Conservation (phyloP, 1,140 invertebrate genomes). For the Rhagoletis pomonella region DNA sequence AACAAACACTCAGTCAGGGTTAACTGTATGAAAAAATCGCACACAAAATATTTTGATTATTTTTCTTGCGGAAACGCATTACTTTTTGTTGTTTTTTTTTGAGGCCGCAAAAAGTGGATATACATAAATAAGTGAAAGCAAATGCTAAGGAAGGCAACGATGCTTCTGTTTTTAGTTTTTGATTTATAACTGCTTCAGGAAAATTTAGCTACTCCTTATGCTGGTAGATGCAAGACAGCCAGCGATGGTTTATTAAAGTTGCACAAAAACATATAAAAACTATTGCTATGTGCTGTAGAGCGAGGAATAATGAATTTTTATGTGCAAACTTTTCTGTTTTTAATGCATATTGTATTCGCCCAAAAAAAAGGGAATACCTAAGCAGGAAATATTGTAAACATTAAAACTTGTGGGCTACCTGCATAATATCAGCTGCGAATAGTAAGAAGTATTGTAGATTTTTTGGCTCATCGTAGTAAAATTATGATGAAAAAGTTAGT, state of each 20-base stretch:
- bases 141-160: not conserved
- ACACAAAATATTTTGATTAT: no score
- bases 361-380: not conserved
- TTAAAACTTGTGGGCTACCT: not conserved
- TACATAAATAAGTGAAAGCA: constrained; percentile 1
- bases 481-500: not conserved
- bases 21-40: no score
- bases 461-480: not conserved
- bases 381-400: not conserved
- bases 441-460: constrained; percentile 17
- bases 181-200: not conserved
- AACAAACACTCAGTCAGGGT: not conserved
- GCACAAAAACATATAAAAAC: not conserved
- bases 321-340: constrained; percentile 33
- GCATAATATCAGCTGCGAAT: not conserved
- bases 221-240: not conserved
- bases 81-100: not conserved
- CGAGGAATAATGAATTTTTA: constrained; percentile 40
- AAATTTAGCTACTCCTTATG: not conserved
- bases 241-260: constrained; percentile 31
- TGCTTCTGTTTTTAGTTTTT: constrained; percentile 6
- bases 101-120: not conserved
- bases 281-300: not conserved
- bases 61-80: not conserved
- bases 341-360: constrained; percentile 38